Evolutionary conservation across 1,140 invertebrate species (phyloP).

Genomic region (Wasmannia auropunctata): DNA sequence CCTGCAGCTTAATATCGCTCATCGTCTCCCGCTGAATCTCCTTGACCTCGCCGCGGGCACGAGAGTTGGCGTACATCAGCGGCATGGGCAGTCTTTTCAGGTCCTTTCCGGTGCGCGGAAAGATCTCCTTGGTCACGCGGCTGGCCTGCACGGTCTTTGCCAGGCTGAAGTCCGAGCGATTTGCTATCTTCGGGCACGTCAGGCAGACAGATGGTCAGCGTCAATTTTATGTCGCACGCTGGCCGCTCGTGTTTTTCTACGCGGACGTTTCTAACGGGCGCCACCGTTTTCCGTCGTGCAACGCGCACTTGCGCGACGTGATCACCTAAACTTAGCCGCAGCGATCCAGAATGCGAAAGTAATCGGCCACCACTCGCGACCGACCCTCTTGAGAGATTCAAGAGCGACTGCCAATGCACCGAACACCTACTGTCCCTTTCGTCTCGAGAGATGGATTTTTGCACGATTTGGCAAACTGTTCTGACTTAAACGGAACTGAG

Average conservation of each 20-base stretch:
- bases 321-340: constrained; percentile 68
- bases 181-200: constrained; percentile 84
- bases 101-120: constrained; percentile 85
- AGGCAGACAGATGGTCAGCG: neutral
- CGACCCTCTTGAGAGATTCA: constrained; percentile 61
- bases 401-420: constrained; percentile 67
- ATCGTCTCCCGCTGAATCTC: constrained; percentile 83
- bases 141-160: constrained; percentile 88
- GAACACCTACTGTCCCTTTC: constrained; percentile 28
- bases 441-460: constrained; percentile 63
- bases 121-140: constrained; percentile 88
- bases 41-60: constrained; percentile 74
- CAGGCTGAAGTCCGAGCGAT: constrained; percentile 89
- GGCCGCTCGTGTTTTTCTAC: constrained; percentile 1
- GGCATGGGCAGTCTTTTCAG: constrained; percentile 79
- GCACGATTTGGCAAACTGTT: constrained; percentile 64
- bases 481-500: constrained; percentile 19
- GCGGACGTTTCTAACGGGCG: constrained; percentile 18
- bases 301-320: constrained; percentile 35
- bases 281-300: constrained; percentile 21
- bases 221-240: neutral
- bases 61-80: constrained; percentile 55
- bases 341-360: constrained; percentile 68
- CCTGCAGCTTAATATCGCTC: constrained; percentile 82
- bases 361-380: constrained; percentile 56